A percentile compares a stretch with the other conserved stretches of the same genome.
Conservation (phyloP, 1,140 invertebrate species). For the Dryas iulia region DNA sequence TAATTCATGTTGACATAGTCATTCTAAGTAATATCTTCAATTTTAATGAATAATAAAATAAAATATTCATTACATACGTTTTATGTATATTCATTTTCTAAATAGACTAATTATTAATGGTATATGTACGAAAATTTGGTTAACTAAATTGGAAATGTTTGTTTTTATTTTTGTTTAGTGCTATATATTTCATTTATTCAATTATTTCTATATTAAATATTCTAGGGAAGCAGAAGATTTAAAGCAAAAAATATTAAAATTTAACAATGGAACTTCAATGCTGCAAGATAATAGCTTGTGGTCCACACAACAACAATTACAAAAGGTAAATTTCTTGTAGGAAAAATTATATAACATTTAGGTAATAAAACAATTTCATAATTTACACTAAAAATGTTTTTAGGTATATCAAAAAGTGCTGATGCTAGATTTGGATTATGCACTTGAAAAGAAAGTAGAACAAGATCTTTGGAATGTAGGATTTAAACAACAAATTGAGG, state of each 20-base stretch:
- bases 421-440: conserved; percentile 90
- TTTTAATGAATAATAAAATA: background rate
- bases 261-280: conserved; percentile 82
- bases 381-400: conserved; percentile 7
- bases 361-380: conserved; percentile 8
- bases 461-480: conserved; percentile 94
- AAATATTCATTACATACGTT: background rate
- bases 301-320: conserved; percentile 84
- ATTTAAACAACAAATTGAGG: conserved; percentile 93
- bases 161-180: background rate
- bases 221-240: conserved; percentile 86
- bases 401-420: conserved; percentile 88
- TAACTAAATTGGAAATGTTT: background rate
- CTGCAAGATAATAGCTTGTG: conserved; percentile 82
- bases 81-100: background rate
- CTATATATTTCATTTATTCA: background rate
- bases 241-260: conserved; percentile 84
- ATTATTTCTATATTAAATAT: background rate
- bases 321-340: conserved; percentile 79
- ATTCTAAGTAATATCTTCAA: background rate
- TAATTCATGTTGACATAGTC: background rate
- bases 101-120: background rate
- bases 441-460: conserved; percentile 93
- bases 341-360: conserved; percentile 1
- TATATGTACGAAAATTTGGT: background rate